Conservation (phyloP, 2,888 invertebrate species). For the Serrognathus titanus region DNA sequence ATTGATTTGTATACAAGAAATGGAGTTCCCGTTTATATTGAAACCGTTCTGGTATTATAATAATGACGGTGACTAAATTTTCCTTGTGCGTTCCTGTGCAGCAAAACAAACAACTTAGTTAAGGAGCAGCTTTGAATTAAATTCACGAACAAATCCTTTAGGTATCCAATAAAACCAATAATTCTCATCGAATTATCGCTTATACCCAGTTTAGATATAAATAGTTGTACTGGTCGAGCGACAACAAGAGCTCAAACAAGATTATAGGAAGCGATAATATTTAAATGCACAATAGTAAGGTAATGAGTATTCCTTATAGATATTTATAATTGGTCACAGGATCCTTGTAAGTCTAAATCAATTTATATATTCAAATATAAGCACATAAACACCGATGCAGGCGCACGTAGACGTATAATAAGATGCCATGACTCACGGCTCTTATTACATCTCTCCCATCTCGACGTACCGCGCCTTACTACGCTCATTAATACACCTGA, state of each 20-base stretch:
- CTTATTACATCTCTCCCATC: conserved; percentile 9
- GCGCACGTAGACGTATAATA: conserved; percentile 7
- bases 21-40: too few species aligned
- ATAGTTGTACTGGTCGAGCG: not conserved
- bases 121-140: too few species aligned
- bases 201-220: not conserved
- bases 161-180: not conserved
- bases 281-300: conserved; percentile 7
- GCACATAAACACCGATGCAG: conserved; percentile 33
- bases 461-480: conserved; percentile 9
- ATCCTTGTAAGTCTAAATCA: conserved; percentile 37
- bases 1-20: too few species aligned
- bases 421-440: conserved; percentile 8
- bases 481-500: conserved; percentile 18
- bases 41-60: too few species aligned
- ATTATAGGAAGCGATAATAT: conserved; percentile 5
- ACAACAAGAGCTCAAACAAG: conserved; percentile 1
- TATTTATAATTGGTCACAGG: conserved; percentile 33
- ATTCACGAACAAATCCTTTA: too few species aligned
- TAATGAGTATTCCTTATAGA: conserved; percentile 16
- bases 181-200: not conserved
- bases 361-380: conserved; percentile 42
- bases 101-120: too few species aligned
- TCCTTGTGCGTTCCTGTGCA: too few species aligned
- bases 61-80: too few species aligned